Percentiles rank a stretch among this genome's conserved stretches.
Evolutionary conservation across 2,113 vertebrate species (phyloP).

Genomic region (Petaurus breviceps): DNA sequence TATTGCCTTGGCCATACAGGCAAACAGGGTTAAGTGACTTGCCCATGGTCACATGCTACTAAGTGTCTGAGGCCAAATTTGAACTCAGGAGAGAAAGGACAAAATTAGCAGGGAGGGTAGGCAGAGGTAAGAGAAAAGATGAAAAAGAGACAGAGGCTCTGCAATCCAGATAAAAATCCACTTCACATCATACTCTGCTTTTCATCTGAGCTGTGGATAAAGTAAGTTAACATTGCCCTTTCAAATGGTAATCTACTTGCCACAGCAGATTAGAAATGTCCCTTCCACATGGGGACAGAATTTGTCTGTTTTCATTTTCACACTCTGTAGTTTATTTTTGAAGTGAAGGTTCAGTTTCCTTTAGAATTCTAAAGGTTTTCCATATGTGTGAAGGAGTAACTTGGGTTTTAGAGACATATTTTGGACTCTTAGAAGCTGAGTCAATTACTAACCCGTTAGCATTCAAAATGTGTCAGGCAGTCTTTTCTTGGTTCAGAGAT

Average conservation of each 20-base stretch:
- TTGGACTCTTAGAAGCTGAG: background rate
- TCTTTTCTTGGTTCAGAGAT: background rate
- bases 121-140: background rate
- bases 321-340: background rate
- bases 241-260: background rate
- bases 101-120: background rate
- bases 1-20: too few relatives aligned
- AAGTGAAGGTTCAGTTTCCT: background rate
- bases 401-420: background rate
- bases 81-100: background rate
- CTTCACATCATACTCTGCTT: background rate
- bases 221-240: background rate
- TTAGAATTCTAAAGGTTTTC: slow-evolving; percentile 2
- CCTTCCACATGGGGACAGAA: background rate
- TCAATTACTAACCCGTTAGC: background rate
- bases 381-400: background rate
- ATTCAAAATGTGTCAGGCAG: background rate
- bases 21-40: background rate
- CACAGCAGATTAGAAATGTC: background rate
- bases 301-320: background rate
- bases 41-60: background rate
- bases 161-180: background rate
- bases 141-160: background rate
- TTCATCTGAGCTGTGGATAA: background rate
- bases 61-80: background rate